phyloP scores from a whole-genome alignment of 2,888 invertebrate genomes.

The Macaria notata region DNA sequence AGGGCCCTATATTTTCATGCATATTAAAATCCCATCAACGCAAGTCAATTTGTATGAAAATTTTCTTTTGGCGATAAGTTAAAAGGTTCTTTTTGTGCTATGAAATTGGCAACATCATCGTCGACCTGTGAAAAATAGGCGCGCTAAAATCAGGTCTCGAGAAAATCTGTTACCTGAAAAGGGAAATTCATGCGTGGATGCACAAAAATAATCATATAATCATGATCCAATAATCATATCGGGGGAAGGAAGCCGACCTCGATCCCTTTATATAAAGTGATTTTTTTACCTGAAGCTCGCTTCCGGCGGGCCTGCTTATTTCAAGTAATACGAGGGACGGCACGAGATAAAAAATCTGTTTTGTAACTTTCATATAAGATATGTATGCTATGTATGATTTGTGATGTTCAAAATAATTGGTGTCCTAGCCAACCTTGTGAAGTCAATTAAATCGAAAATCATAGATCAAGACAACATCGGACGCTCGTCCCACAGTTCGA shows the following conservation, averaged over 20 bases:
- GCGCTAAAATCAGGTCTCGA: conserved; percentile 1
- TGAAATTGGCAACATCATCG: neutral
- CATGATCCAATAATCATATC: conserved; percentile 57
- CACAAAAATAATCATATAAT: conserved; percentile 48
- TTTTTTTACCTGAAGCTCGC: conserved; percentile 47
- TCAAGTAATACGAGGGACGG: conserved; percentile 44
- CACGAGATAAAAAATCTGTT: conserved; percentile 34
- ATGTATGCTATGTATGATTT: conserved; percentile 2
- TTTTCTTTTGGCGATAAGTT: neutral
- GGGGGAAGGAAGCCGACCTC: conserved; percentile 37
- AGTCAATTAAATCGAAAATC: conserved; percentile 3
- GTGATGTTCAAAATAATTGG: conserved; percentile 8
- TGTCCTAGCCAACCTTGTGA: no score
- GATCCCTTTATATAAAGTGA: conserved; percentile 50
- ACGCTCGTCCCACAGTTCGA: conserved; percentile 21
- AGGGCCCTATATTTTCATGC: conserved; percentile 7
- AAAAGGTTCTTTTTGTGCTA: neutral
- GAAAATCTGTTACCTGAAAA: conserved; percentile 10
- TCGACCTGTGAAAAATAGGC: neutral
- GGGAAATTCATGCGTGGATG: conserved; percentile 31
- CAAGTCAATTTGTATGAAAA: conserved; percentile 4
- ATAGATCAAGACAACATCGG: conserved; percentile 7
- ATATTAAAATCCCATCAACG: conserved; percentile 5
- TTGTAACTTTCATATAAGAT: neutral
- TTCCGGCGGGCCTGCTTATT: conserved; percentile 47